Percentiles rank a stretch among this genome's conserved stretches.
These are phyloP conservation scores for Lophius piscatorius DNA, from an alignment of 2,113 vertebrate genomes.

Conservation along the genomic window DNA sequence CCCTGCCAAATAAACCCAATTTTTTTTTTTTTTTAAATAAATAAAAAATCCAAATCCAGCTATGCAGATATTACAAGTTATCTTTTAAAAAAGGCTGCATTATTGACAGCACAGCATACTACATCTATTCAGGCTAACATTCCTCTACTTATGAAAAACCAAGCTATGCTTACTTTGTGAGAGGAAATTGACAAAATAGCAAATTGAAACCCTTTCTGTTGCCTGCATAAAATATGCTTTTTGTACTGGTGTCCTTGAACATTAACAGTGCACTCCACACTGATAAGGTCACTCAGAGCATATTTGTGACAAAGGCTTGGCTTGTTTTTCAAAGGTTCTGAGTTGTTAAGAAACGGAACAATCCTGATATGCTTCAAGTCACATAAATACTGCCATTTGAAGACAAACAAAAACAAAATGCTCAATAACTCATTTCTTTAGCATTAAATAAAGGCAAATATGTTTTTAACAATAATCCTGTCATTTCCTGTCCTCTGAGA, in stretches of 20 bases:
- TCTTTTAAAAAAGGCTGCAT: constrained; percentile 18
- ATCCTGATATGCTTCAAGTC: not conserved
- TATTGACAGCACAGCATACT: constrained; percentile 18
- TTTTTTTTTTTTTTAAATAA: too few species aligned
- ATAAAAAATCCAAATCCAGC: constrained; percentile 55
- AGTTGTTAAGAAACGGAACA: too few species aligned
- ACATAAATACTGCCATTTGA: not conserved
- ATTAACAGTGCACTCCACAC: not conserved
- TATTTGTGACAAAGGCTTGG: not conserved
- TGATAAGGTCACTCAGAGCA: not conserved
- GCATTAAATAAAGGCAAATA: constrained; percentile 12
- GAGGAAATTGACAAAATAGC: constrained; percentile 20
- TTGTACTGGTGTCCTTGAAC: too few species aligned
- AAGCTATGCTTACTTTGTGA: constrained; percentile 26
- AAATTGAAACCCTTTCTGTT: not conserved
- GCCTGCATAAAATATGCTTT: not conserved
- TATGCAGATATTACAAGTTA: constrained; percentile 47
- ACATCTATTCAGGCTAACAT: constrained; percentile 35
- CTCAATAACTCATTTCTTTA: constrained; percentile 22
- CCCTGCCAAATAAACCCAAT: too few species aligned
- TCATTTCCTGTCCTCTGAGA: constrained; percentile 22
- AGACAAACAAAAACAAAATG: constrained; percentile 19
- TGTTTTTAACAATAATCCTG: constrained; percentile 23
- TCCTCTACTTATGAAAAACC: constrained; percentile 45
- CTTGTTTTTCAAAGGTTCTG: constrained; percentile 12